Percentiles rank a stretch among this genome's conserved stretches.
Evolutionary conservation across 2,888 invertebrate species (phyloP).

Genomic region (Gymnocheta viridis): DNA sequence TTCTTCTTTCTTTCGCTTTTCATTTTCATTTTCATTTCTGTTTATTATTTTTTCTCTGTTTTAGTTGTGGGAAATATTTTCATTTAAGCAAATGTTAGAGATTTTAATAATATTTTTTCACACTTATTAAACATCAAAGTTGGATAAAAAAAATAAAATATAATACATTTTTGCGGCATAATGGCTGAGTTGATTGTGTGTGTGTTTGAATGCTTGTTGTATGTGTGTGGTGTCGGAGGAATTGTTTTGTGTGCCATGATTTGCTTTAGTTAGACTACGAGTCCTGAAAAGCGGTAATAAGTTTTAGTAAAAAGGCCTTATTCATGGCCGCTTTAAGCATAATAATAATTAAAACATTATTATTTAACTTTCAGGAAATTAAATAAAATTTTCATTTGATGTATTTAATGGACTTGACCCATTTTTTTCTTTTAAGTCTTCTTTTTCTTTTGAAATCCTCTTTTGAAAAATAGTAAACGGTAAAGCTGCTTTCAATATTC

Average conservation of each 20-base stretch:
- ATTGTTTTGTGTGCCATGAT: neutral
- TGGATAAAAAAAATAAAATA: conserved; percentile 20
- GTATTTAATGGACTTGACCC: too few relatives aligned
- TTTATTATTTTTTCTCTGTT: conserved; percentile 10
- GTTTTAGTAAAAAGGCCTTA: too few relatives aligned
- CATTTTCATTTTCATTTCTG: conserved; percentile 11
- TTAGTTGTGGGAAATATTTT: conserved; percentile 13
- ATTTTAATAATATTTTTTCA: conserved; percentile 44
- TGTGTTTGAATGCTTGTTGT: neutral
- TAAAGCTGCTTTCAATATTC: too few relatives aligned
- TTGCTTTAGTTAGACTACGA: neutral
- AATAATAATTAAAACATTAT: too few relatives aligned
- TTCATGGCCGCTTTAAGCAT: too few relatives aligned
- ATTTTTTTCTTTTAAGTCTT: too few relatives aligned
- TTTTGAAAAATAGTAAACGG: too few relatives aligned
- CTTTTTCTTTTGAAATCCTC: too few relatives aligned
- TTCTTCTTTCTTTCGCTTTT: neutral
- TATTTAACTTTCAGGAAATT: too few relatives aligned
- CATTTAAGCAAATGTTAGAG: conserved; percentile 3
- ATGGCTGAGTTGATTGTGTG: too few relatives aligned
- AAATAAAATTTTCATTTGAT: too few relatives aligned
- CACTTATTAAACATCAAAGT: conserved; percentile 48
- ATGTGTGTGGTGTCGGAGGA: neutral
- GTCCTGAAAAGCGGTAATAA: neutral
- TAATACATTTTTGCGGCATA: conserved; percentile 14